These are phyloP conservation scores for Cromileptes altivelis DNA, from an alignment of 2,113 vertebrate genomes.

Conservation along the genomic window DNA sequence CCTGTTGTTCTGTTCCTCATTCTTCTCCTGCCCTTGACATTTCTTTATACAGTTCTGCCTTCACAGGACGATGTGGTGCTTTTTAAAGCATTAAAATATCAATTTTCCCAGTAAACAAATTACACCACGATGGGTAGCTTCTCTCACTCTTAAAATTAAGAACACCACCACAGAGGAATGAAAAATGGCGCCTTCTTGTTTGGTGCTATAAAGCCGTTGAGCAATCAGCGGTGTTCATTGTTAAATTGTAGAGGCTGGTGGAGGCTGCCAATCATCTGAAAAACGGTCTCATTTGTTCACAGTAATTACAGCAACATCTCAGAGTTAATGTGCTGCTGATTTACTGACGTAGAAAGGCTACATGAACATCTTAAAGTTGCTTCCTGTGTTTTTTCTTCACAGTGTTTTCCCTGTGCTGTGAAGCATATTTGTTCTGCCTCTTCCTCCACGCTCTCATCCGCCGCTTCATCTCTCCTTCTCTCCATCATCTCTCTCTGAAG, in stretches of 20 bases:
- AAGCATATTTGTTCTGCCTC: conserved; percentile 31
- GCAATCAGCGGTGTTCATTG: conserved; percentile 15
- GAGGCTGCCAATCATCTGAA: conserved; percentile 61
- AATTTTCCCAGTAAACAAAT: conserved; percentile 19
- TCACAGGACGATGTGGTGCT: neutral
- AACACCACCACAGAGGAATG: neutral
- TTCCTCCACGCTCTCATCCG: conserved; percentile 32
- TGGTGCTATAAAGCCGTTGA: conserved; percentile 23
- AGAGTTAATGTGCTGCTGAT: conserved; percentile 35
- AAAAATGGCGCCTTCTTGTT: conserved; percentile 1
- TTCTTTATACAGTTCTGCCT: neutral
- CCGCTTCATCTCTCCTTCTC: conserved; percentile 45
- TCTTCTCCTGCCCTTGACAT: neutral
- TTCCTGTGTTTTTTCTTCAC: conserved; percentile 31
- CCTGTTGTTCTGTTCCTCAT: neutral
- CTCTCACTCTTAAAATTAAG: neutral
- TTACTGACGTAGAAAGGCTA: conserved; percentile 12
- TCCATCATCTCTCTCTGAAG: conserved; percentile 34
- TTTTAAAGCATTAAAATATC: conserved; percentile 23
- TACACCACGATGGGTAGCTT: neutral
- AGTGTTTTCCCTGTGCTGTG: conserved; percentile 8
- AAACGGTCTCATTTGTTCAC: conserved; percentile 57
- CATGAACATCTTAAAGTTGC: conserved; percentile 39
- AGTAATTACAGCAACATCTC: conserved; percentile 61
- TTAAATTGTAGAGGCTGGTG: conserved; percentile 19